Evolutionary conservation across 2,888 invertebrate species (phyloP).

Genomic region (Teleogryllus oceanicus): DNA sequence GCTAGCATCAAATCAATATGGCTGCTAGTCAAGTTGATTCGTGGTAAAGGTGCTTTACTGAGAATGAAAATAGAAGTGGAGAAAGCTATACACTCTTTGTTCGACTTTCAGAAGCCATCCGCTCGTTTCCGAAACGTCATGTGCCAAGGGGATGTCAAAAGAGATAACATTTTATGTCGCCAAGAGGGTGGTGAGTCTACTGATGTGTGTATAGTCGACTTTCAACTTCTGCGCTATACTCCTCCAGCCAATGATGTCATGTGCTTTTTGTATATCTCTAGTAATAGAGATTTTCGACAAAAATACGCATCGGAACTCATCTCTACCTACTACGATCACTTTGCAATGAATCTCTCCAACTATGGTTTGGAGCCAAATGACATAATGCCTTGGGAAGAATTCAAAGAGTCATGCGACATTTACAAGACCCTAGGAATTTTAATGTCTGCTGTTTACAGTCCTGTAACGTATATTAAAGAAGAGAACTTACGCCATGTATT

Average conservation of each 20-base stretch:
- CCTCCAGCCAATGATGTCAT: constrained; percentile 65
- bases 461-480: not conserved
- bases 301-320: constrained; percentile 53
- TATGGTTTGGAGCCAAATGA: constrained; percentile 48
- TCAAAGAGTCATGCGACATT: constrained; percentile 45
- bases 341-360: constrained; percentile 48
- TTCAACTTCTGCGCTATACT: constrained; percentile 62
- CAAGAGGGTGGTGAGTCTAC: constrained; percentile 48
- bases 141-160: constrained; percentile 51
- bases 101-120: constrained; percentile 45
- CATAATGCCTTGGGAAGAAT: constrained; percentile 49
- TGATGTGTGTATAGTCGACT: constrained; percentile 65
- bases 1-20: constrained; percentile 44
- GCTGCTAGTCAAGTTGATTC: constrained; percentile 42
- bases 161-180: constrained; percentile 50
- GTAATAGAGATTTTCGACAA: constrained; percentile 52
- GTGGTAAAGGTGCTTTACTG: constrained; percentile 36
- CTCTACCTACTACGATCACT: constrained; percentile 55
- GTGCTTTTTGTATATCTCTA: constrained; percentile 55
- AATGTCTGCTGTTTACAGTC: not conserved
- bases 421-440: not conserved
- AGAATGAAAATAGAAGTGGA: constrained; percentile 31
- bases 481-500: not conserved
- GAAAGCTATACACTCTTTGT: constrained; percentile 39
- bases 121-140: constrained; percentile 47